Evolutionary conservation across 2,797 vertebrate species (phyloP), one percentile per base, ranked within the genome.

Genomic region (Gambelia wislizenii): DNA sequence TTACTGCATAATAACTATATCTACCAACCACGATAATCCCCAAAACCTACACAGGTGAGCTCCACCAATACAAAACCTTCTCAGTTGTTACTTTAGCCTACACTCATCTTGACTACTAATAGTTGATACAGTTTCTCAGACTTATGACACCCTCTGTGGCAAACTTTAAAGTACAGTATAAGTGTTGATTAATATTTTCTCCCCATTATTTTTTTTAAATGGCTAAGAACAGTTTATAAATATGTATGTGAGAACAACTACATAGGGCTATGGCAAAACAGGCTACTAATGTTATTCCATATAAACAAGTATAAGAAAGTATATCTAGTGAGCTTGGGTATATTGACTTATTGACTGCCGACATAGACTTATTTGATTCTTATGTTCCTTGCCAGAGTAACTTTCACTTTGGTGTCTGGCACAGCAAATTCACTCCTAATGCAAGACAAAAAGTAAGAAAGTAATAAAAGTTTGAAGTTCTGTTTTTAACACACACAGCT

Each of bases 371-470:
- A 49, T 47, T 90, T 77, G 6, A 89, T 22, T 78, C 7, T 84
- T 80, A 70, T 80, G 75, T 70, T 88, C 42, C 42, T 83, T 30
- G 76, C 30, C 88, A 91, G 72, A 92, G 61, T 82, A 80, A 49
- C 90, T 83, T 91, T 56, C 77, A 49, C 77, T 89, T 0, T 0
- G 44, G 80, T 44, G 89, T 76, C 83, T 87, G 76, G 90, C 56
- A 92, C 27, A 78, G 44, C 30, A 70, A 0, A 0, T 0, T 1
- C 67, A 89, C 80, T 69, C 70, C 84, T 93, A 93, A 89, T 16
- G 86, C 16, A 76, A 39, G 79, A 36, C 54, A 49, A 91, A 91
- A 95, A 92, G 27, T 81, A 7, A 94, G 33, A 80, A 93, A 91
- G 52, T 18, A 13, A 91, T 89, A 79, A 94, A 87, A 89, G 56